Evolutionary conservation across 2,113 vertebrate genomes (phyloP), one percentile per base, ranked within the genome.

Genomic region (Panthera leo): DNA sequence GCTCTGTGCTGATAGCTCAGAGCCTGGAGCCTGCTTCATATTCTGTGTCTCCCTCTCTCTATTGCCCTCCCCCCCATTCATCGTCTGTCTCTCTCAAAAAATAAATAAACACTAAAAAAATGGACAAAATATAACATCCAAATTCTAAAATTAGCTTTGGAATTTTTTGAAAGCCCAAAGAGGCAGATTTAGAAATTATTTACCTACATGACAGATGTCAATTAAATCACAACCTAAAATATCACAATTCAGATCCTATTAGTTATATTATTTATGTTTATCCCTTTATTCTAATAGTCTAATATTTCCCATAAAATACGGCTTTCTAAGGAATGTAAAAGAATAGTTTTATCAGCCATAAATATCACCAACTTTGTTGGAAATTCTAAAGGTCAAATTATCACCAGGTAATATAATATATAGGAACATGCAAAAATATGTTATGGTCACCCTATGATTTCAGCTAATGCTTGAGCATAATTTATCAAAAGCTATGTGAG

Each of bases 351-450:
- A 11, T 71, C 63, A 82, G 23, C 36, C 88, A 25, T 63, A 79
- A 83, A 85, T 58, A 79, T 3, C 18, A 93, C 12, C 15, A 23
- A 15, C n/a, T 48, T 83, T 80, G 27, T 78, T 76, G 2, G n/a
- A 71, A 95, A 93, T 48, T 88, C 36, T 63, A 92, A 96, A 75
- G 36, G 80, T 85, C 51, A 92, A 86, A 94, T 75, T 91, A 91
- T 70, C 95, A 67, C 5, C 25, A 16, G 65, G 51, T 89, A 76
- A 87, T 75, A 67, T 93, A 68, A 84, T 67, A 68, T 80, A 82
- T 2, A 96, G 36, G 25, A 96, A 85, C 10, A 34, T 36, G 42
- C 7, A 71, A 61, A 23, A 89, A 70, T 53, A 94, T 53, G 39
- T 68, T 80, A 80, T 53, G 70, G 45, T 25, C 16, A 53, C 23